Evolutionary conservation across 2,888 invertebrate genomes (phyloP), one percentile per base, ranked within the genome.

Genomic region (Eledona agricola): DNA sequence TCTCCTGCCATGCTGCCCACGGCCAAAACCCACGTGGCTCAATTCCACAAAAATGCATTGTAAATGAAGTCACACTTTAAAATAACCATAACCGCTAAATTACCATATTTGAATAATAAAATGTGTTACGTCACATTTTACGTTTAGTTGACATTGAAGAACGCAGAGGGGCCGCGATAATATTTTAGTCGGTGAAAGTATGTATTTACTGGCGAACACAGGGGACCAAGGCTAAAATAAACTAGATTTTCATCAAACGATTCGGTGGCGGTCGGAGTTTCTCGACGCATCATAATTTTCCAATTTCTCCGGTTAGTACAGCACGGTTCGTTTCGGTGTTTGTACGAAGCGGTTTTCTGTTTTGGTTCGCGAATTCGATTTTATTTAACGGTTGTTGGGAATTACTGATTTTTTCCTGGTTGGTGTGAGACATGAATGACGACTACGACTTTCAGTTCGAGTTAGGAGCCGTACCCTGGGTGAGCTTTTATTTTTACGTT

Each of bases 381-480:
- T 13, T 31, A 11, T 31, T n/a, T 31, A 31, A 13, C n/a, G 11
- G 12, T 23, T 37, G 12, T 23, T 37, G 7, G 4, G n/a, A 20
- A 6, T 20, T 7, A 22, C 26, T 31, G 2, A 15, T 15, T 15
- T 13, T 7, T 31, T 22, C 22, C 4, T 15, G 4, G 11, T 3
- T 9, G 11, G 25, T n/a, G 40, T 6, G 25, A 12, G 64, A 40
- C 38, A 71, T 69, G 67, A 61, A 62, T 53, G 64, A 65, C 31
- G 64, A 71, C 19, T 75, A 76, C 52, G 68, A 73, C 59, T 76
- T 75, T 59, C 55, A 64, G 10, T 69, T 72, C 55, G 76, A 76
- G 59, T 55, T 75, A 53, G 64, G 62, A 16, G 67, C 70, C 38
- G 65, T 75, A 50, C 75, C 75, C 54, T 75, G 75, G 76, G 74